A percentile compares a stretch with the other conserved stretches of the same genome.
These are phyloP conservation scores for Ophiothrix spiculata DNA, from an alignment of 35 echinoderm and acorn worm genomes.

Conservation along the genomic window DNA sequence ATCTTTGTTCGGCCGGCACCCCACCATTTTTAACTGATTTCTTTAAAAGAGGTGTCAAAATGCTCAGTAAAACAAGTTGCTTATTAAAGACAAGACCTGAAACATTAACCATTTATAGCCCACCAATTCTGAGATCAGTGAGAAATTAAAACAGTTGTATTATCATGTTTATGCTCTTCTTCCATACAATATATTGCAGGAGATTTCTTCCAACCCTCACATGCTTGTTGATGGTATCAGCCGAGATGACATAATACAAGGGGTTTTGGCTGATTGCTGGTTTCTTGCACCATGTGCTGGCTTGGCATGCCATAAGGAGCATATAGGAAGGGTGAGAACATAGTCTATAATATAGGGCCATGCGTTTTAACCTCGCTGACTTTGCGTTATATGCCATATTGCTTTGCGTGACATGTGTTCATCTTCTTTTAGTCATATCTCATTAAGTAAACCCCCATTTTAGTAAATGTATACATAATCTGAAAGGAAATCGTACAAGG, in stretches of 20 bases:
- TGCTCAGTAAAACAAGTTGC: background rate
- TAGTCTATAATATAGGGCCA: too few species aligned
- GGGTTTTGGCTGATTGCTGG: constrained; percentile 65
- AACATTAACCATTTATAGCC: background rate
- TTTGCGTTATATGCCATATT: too few species aligned
- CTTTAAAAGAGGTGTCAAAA: background rate
- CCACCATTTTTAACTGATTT: background rate
- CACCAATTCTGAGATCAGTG: background rate
- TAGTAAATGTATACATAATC: too few species aligned
- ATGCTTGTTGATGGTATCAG: constrained; percentile 71
- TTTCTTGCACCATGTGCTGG: constrained; percentile 64
- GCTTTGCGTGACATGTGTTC: too few species aligned
- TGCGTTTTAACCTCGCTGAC: too few species aligned
- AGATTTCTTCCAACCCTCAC: constrained; percentile 40
- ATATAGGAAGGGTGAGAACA: constrained; percentile 53
- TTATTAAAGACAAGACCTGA: too few species aligned
- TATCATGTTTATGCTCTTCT: background rate
- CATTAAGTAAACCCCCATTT: too few species aligned
- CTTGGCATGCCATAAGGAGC: constrained; percentile 39
- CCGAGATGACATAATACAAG: constrained; percentile 65
- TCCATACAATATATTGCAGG: constrained; percentile 25
- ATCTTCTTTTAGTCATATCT: too few species aligned
- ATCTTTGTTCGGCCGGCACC: background rate
- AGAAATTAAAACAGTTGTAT: background rate
- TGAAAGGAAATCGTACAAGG: too few species aligned